Evolutionary conservation across 2,113 vertebrate genomes (phyloP), one percentile per base, ranked within the genome.

Genomic region (Odobenus rosmarus): DNA sequence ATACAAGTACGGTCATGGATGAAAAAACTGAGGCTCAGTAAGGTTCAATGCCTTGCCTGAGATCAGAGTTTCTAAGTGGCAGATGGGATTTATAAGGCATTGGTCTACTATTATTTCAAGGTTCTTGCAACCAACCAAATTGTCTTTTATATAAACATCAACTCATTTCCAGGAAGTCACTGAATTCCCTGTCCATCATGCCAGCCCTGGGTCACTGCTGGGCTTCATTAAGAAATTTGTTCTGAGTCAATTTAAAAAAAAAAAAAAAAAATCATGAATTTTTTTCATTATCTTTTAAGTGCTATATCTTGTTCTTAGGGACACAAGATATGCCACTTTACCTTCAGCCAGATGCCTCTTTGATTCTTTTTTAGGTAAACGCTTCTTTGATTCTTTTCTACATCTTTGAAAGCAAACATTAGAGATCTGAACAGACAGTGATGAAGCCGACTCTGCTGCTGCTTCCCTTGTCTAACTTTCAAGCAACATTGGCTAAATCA

Each of bases 401-500:
- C 71, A 94, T 84, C 86, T 94, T 85, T 92, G 85, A 91, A 98
- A 97, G 69, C 36, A 95, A 94, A 96, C 55, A 74, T 72, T 81
- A 57, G 36, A 59, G 77, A 91, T 76, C 46, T 13, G 8, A 93
- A 36, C 19, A 67, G 88, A 64, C 28, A 61, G 53, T 82, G 74
- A 96, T 42, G 61, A 94, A 49, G 46, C 80, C 31, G 59, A 28
- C 5, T 10, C 62, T 59, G 28, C 1, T 2, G 71, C 49, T 71
- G 33, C 39, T 88, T 92, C 23, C 24, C n/a, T 42, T 18, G 61
- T 76, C 74, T 79, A 79, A 95, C 57, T 92, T 96, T 90, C 93
- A 88, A 96, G 90, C 74, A 86, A 97, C 92, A 86, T 82, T 96
- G 95, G 89, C 67, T 80, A 96, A 96, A 96, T 96, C 91, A 96